Percentiles rank a stretch among this genome's conserved stretches.
Conservation (phyloP, 2,113 vertebrate genomes). For the Mellivora capensis region DNA sequence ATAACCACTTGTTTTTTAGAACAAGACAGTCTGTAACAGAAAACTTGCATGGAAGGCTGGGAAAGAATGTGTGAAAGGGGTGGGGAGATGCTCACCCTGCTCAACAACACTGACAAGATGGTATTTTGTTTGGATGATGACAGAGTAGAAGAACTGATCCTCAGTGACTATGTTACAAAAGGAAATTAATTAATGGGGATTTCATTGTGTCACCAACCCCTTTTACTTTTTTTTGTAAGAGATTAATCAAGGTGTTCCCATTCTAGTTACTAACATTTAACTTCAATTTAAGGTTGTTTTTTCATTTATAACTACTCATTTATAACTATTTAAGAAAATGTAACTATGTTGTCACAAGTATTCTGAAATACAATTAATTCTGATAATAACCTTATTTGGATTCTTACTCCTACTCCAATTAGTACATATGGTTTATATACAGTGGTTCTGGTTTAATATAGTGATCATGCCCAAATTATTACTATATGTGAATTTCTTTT, state of each 20-base stretch:
- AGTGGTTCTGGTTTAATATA: neutral
- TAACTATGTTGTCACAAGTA: neutral
- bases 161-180: neutral
- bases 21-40: neutral
- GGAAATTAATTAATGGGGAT: neutral
- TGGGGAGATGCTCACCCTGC: neutral
- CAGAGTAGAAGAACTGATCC: neutral
- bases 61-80: neutral
- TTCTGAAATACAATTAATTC: neutral
- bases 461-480: neutral
- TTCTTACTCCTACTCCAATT: slow-evolving; percentile 2
- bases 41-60: neutral
- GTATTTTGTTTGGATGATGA: neutral
- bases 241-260: neutral
- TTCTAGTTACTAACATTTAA: neutral
- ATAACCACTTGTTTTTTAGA: neutral
- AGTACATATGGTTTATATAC: neutral
- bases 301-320: neutral
- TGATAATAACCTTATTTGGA: neutral
- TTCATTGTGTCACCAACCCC: neutral
- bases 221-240: neutral
- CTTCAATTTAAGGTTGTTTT: neutral
- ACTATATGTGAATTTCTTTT: neutral
- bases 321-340: neutral
- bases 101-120: neutral